Evolutionary conservation across 2,888 invertebrate genomes (phyloP).

Genomic region (Andrena fulva): DNA sequence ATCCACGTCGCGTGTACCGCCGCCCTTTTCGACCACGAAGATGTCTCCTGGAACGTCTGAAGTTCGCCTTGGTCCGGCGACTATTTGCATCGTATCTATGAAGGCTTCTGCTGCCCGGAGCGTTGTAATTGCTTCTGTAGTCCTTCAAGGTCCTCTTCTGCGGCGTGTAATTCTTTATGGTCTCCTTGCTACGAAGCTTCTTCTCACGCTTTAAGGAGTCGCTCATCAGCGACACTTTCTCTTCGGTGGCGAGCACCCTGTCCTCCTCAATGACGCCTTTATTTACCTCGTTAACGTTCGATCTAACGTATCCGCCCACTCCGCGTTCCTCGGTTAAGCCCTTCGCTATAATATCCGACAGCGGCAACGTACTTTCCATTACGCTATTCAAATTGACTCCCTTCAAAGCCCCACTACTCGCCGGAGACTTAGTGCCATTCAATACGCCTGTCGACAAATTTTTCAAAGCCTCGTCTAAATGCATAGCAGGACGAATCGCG

Average conservation of each 20-base stretch:
- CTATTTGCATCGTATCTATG: background rate
- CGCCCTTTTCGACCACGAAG: background rate
- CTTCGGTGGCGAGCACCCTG: background rate
- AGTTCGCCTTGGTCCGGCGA: background rate
- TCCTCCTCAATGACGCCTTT: background rate
- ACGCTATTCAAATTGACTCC: slow-evolving; percentile 43
- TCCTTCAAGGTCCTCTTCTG: slow-evolving; percentile 47
- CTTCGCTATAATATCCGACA: slow-evolving; percentile 18
- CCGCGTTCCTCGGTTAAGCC: slow-evolving; percentile 35
- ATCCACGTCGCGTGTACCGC: background rate
- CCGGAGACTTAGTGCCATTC: slow-evolving; percentile 17
- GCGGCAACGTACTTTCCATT: slow-evolving; percentile 30
- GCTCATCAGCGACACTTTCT: background rate
- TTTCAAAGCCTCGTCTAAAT: slow-evolving; percentile 56
- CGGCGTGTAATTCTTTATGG: slow-evolving; percentile 42
- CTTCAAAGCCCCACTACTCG: background rate
- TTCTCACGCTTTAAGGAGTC: background rate
- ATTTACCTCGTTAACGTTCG: slow-evolving; percentile 18
- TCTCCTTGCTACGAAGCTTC: background rate
- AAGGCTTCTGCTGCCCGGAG: background rate
- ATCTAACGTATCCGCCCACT: background rate
- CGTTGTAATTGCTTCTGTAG: slow-evolving; percentile 14
- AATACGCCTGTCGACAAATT: slow-evolving; percentile 50
- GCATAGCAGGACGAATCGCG: slow-evolving; percentile 41
- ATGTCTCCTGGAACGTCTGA: slow-evolving; percentile 16